Base-by-base conservation (phyloP, 2,797 vertebrate species). In the Anisognathus igniventris region DNA sequence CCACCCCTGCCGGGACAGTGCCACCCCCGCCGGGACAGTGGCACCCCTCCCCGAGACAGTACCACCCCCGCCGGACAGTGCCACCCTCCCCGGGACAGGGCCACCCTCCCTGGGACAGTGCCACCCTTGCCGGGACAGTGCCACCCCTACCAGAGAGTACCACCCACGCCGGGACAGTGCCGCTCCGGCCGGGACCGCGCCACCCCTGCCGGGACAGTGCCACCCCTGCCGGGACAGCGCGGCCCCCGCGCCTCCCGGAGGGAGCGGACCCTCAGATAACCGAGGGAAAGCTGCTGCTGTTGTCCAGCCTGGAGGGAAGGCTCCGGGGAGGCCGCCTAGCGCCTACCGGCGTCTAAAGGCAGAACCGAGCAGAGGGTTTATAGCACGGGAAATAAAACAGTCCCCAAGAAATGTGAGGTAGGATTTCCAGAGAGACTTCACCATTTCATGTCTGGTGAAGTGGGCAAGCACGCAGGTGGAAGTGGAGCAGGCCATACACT, bases 11-110 rank as follows among this genome's bases (percentile, higher is more conserved):
- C 19, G 30, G 22, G 30, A 40, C 1, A 33, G n/a, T 3, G 71
- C 7, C n/a, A 0, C 5, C 1, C 45, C 5, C 0, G 6, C 8
- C 5, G 16, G 40, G n/a, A 37, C 0, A 11, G 16, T 0, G 68
- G 23, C 23, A 0, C 4, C 35, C 35, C 35, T 35, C 35, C 7
- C 7, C 2, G 14, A 21, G 44, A 45, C 21, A 45, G 44, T 1
- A 24, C 24, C 47, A 6, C 8, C 2, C 47, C 2, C 0, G 24
- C 25, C 3, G 48, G 37, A 12, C 37, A 37, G 37, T 12, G 37
- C 11, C 37, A 37, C 37, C 37, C 37, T 11, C 37, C 5, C 37
- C 11, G 37, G 37, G 37, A 39, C 37, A 39, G 37, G 37, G 37
- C 37, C 37, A 39, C 37, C 12, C 48, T 6, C 2, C 10, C 48